phyloP scores from a whole-genome alignment of 1,140 invertebrate genomes.

The Megalopta genalis region DNA sequence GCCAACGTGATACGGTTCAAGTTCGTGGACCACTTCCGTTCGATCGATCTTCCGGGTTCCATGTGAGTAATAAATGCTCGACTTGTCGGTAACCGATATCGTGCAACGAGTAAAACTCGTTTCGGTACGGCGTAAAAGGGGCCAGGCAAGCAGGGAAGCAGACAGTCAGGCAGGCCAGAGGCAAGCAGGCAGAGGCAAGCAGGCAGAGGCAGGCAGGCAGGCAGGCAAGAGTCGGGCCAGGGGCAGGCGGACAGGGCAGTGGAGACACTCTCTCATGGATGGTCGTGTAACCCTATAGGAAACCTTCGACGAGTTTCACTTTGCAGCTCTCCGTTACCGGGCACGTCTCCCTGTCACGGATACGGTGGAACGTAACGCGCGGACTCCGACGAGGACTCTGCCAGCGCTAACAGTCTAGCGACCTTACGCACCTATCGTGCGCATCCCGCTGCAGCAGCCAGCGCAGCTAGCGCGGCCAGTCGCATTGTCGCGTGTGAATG shows the following conservation, averaged over 20 bases:
- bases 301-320: constrained; percentile 69
- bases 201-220: constrained; percentile 7
- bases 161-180: not conserved
- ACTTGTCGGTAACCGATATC: constrained; percentile 60
- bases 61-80: constrained; percentile 43
- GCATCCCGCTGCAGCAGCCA: not conserved
- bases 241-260: not conserved
- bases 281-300: constrained; percentile 62
- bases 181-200: not conserved
- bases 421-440: constrained; percentile 16
- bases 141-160: not conserved
- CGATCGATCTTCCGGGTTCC: constrained; percentile 59
- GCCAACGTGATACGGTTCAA: constrained; percentile 14
- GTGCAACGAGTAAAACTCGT: constrained; percentile 55
- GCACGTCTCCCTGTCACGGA: constrained; percentile 46
- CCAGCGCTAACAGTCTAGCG: not conserved
- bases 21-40: constrained; percentile 49
- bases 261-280: constrained; percentile 39
- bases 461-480: too few relatives aligned
- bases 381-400: not conserved
- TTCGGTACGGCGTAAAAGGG: constrained; percentile 49
- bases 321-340: constrained; percentile 60
- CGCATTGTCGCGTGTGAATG: constrained; percentile 30
- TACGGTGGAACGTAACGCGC: constrained; percentile 24
- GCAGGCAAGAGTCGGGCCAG: not conserved